phyloP scores from a whole-genome alignment of 2,888 invertebrate genomes.

The Boloria selene region DNA sequence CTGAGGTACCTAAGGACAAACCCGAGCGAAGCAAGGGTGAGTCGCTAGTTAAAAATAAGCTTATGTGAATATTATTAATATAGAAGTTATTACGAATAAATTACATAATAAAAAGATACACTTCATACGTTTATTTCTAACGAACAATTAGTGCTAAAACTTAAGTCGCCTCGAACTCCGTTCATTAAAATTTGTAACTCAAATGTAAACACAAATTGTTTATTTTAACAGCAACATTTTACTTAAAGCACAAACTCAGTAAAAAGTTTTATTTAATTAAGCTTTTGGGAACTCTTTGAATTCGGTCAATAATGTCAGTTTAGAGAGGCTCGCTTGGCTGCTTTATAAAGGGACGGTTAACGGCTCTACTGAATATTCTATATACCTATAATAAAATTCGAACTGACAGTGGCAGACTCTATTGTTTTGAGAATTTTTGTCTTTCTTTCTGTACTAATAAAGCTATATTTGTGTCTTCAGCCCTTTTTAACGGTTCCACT shows the following conservation, averaged over 20 bases:
- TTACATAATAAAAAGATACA: too few species aligned
- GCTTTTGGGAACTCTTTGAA: constrained; percentile 1
- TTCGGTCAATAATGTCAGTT: constrained; percentile 2
- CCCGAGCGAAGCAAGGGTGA: too few species aligned
- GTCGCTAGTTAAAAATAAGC: too few species aligned
- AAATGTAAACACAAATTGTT: neutral
- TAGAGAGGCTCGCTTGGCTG: constrained; percentile 2
- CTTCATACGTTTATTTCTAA: neutral
- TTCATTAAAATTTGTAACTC: constrained; percentile 1
- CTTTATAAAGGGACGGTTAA: constrained; percentile 7
- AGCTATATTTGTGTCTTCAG: too few species aligned
- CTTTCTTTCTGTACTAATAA: too few species aligned
- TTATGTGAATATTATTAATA: too few species aligned
- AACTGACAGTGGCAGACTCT: too few species aligned
- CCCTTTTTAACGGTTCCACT: too few species aligned
- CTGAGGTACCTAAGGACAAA: too few species aligned
- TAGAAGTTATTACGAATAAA: too few species aligned
- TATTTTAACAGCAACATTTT: constrained; percentile 1
- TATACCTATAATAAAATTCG: too few species aligned
- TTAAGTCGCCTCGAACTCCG: neutral
- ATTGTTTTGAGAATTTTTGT: too few species aligned
- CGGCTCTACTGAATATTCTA: neutral
- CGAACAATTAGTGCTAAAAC: neutral
- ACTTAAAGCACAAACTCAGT: constrained; percentile 3
- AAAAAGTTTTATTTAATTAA: constrained; percentile 9